These are phyloP conservation scores for Gambusia affinis DNA, from an alignment of 2,113 vertebrate species.

Conservation along the genomic window DNA sequence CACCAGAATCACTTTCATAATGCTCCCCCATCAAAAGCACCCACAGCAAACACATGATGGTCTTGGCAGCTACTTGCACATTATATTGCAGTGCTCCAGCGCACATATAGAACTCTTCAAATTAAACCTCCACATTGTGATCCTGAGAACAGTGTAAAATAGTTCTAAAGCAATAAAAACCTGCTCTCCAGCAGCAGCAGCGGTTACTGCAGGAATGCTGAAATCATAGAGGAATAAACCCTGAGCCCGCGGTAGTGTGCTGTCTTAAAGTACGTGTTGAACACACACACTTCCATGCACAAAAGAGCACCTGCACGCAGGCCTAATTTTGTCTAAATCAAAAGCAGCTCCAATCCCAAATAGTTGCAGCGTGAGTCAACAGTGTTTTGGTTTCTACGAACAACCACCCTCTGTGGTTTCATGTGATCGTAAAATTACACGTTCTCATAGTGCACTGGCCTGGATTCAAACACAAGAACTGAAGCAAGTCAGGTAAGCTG, in stretches of 20 bases:
- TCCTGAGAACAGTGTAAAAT: slow-evolving; percentile 21
- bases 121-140: slow-evolving; percentile 4
- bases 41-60: background rate
- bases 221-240: slow-evolving; percentile 31
- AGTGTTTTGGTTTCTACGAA: slow-evolving; percentile 39
- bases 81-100: background rate
- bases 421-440: slow-evolving; percentile 61
- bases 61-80: slow-evolving; percentile 1
- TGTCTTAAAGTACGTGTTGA: background rate
- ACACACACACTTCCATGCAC: background rate
- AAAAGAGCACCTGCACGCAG: slow-evolving; percentile 31
- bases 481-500: slow-evolving; percentile 18
- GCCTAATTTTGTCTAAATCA: slow-evolving; percentile 60
- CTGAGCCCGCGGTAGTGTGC: background rate
- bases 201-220: slow-evolving; percentile 30
- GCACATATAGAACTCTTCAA: slow-evolving; percentile 1
- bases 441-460: slow-evolving; percentile 53
- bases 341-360: slow-evolving; percentile 68
- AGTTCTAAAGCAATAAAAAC: slow-evolving; percentile 21
- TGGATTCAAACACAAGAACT: slow-evolving; percentile 29
- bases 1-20: background rate
- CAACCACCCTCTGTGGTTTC: slow-evolving; percentile 56
- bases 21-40: background rate
- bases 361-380: slow-evolving; percentile 62
- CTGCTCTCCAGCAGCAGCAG: slow-evolving; percentile 33